Evolutionary conservation across 2,113 vertebrate species (phyloP).

Genomic region (Protobothrops mucrosquamatus): DNA sequence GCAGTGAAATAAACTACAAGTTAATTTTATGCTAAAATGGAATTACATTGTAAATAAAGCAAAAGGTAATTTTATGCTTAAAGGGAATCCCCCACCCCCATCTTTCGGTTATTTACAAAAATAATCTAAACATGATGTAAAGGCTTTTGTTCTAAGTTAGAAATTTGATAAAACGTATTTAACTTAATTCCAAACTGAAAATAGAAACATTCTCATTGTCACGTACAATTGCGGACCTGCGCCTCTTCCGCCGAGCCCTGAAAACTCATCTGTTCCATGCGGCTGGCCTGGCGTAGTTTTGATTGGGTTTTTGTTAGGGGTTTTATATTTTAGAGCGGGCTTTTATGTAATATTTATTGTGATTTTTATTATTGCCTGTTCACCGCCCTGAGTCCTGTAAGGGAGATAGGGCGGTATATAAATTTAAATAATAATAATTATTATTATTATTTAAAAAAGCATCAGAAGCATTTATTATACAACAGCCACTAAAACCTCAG

Average conservation of each 20-base stretch:
- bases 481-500: neutral
- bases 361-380: no score
- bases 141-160: neutral
- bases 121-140: neutral
- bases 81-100: neutral
- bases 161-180: neutral
- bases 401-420: no score
- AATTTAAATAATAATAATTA: no score
- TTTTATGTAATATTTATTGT: no score
- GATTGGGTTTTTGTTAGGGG: no score
- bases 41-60: neutral
- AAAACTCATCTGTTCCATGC: no score
- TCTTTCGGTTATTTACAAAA: neutral
- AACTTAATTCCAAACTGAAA: neutral
- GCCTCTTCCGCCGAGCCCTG: no score
- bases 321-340: no score
- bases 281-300: no score
- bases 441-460: neutral
- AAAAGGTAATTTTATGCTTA: neutral
- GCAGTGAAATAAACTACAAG: slow-evolving; percentile 9
- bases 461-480: neutral
- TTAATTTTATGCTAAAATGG: neutral
- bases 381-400: no score
- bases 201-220: neutral
- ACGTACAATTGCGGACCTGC: no score